phyloP scores from a whole-genome alignment of 2,888 invertebrate species.

The Chydorus sphaericus region DNA sequence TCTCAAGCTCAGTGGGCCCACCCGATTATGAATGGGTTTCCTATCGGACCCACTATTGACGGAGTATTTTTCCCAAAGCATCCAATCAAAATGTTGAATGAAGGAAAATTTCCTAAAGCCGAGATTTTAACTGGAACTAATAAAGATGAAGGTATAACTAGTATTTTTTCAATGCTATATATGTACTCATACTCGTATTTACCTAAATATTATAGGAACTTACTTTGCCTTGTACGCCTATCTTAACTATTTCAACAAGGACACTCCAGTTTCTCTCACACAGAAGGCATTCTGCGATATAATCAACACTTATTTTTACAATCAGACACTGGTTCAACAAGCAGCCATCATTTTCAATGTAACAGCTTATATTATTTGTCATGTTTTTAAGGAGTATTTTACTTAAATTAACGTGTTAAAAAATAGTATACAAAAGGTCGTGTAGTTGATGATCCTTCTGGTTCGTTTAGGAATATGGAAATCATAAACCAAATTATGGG shows the following conservation, averaged over 20 bases:
- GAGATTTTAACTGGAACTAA: slow-evolving; percentile 88
- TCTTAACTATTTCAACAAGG: slow-evolving; percentile 78
- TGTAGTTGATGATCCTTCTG: too few species aligned
- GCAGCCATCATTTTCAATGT: slow-evolving; percentile 85
- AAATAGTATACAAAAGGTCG: too few species aligned
- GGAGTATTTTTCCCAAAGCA: slow-evolving; percentile 73
- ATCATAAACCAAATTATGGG: too few species aligned
- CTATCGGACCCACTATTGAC: slow-evolving; percentile 80
- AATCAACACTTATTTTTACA: slow-evolving; percentile 74
- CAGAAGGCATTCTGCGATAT: slow-evolving; percentile 74
- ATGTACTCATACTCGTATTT: too few species aligned
- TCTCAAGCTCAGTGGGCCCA: too few species aligned
- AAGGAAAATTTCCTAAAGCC: slow-evolving; percentile 67
- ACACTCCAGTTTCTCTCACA: slow-evolving; percentile 66
- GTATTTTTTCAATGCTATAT: too few species aligned
- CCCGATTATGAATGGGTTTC: too few species aligned
- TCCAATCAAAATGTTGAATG: slow-evolving; percentile 66
- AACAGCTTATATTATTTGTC: too few species aligned
- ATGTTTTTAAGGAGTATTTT: too few species aligned
- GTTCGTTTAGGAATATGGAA: too few species aligned
- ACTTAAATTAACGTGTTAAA: too few species aligned
- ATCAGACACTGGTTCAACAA: slow-evolving; percentile 64
- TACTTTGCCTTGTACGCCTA: slow-evolving; percentile 86
- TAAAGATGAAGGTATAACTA: slow-evolving; percentile 92
- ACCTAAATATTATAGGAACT: too few species aligned